Conservation (phyloP, 2,797 vertebrate genomes). For the Coregonus sp. region DNA sequence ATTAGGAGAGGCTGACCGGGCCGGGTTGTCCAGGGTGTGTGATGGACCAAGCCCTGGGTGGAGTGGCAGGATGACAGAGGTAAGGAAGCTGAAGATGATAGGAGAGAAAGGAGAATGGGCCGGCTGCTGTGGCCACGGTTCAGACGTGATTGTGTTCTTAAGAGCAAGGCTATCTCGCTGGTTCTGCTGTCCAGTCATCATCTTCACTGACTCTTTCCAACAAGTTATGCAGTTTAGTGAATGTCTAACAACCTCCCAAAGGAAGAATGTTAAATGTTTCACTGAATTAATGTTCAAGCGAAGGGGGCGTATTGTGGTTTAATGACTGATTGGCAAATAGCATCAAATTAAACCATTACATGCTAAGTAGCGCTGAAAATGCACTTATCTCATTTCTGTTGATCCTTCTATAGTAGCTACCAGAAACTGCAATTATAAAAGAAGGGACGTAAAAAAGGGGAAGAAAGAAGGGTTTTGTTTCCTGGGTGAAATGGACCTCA, state of each 20-base stretch:
- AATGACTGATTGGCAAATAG: not conserved
- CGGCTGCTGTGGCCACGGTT: not conserved
- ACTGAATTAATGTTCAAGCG: too few species aligned
- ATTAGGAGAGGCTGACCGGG: too few species aligned
- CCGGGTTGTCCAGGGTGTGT: not conserved
- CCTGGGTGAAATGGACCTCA: conserved; percentile 36
- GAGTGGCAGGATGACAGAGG: conserved; percentile 8
- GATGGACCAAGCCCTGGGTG: conserved; percentile 8
- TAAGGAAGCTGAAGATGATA: not conserved
- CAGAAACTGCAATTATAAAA: not conserved
- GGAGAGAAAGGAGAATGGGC: not conserved
- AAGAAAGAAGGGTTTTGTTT: conserved; percentile 10
- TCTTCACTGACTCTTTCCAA: not conserved
- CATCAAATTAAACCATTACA: not conserved
- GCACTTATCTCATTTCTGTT: too few species aligned
- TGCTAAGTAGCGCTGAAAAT: not conserved
- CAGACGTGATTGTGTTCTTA: not conserved
- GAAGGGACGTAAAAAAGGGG: not conserved
- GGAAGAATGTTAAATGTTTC: not conserved
- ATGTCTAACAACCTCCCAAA: not conserved
- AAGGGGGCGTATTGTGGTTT: not conserved
- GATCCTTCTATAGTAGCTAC: not conserved
- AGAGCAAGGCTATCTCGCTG: not conserved
- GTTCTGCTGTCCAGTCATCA: not conserved
- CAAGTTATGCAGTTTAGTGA: not conserved